Conservation (phyloP, 1,140 invertebrate genomes). For the Oreohelix idahoensis region DNA sequence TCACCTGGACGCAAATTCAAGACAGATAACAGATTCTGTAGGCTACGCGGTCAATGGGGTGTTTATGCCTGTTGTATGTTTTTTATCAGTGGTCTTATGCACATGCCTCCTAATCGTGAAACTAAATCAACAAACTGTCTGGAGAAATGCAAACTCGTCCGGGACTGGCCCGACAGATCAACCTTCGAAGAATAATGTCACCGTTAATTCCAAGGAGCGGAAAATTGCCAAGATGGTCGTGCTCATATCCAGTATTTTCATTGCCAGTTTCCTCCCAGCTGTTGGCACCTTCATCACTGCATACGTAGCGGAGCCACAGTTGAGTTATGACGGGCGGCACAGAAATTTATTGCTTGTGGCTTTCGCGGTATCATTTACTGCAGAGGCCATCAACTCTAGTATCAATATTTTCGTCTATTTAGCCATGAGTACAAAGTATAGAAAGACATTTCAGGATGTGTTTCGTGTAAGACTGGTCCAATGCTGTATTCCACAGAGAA, state of each 20-base stretch:
- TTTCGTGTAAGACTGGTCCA: no score
- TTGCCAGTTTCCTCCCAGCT: not conserved
- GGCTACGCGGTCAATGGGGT: not conserved
- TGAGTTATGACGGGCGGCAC: not conserved
- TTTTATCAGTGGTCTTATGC: not conserved
- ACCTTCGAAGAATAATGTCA: not conserved
- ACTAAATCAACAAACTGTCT: not conserved
- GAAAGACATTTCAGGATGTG: not conserved
- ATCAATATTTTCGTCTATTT: not conserved
- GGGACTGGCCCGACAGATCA: not conserved
- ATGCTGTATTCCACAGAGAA: no score
- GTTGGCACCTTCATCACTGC: not conserved
- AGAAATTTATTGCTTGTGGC: not conserved
- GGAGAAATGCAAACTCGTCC: not conserved
- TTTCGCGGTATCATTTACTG: not conserved
- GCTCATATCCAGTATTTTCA: not conserved
- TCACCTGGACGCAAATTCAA: not conserved
- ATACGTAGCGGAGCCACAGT: not conserved
- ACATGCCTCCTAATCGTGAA: not conserved
- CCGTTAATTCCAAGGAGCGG: not conserved
- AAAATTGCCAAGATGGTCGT: no score
- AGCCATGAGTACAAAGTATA: not conserved
- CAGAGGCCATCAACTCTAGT: no score
- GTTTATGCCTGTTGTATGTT: not conserved
- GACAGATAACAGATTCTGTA: not conserved